Base-by-base conservation (phyloP, 2,888 invertebrate species). In the Urechis unicinctus region DNA sequence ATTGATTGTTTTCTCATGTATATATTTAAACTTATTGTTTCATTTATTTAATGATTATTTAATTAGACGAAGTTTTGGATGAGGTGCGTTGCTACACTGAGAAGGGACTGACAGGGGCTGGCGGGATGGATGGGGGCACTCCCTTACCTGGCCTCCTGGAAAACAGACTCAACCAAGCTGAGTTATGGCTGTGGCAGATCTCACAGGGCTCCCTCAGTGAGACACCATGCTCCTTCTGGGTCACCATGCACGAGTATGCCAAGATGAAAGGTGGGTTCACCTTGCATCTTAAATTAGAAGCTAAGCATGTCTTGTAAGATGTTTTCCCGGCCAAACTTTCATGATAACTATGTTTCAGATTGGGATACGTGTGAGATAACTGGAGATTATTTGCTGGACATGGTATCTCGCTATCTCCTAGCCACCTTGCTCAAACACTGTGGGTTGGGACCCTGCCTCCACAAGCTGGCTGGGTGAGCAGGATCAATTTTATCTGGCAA, bases 351-450 rank as follows among this genome's bases (percentile, higher is more conserved):
- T 46, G 17, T 56, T 60, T 17, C 59, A 69, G 79, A 81, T 52
- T 82, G 82, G 80, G 82, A 82, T 61, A 80, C 81, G 1, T 78
- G 79, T 65, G 81, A 81, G 55, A 69, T 79, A 5, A 72, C 73
- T 41, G 77, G 75, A 53, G 78, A 80, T 53, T 66, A 68, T 1
- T 66, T 81, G 31, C 68, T 83, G 31, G 82, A 82, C 57, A 71
- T 74, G 3, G 78, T 81, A 4, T 78, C 81, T 1, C 71, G 81
- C 50, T 79, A 82, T 60, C 77, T 81, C 57, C 68, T 84, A 42
- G 78, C 82, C 26, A 79, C 81, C 1, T 68, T 83, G 3, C 67
- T 84, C 24, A 82, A 82, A 65, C 82, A 83, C 58, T 79, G 81
- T n/a, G 81, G 82, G 1, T 68, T 82, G 45, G 65, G n/a, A 79